Base-by-base conservation (phyloP, 2,113 vertebrate genomes). In the Sylvilagus bachmani region DNA sequence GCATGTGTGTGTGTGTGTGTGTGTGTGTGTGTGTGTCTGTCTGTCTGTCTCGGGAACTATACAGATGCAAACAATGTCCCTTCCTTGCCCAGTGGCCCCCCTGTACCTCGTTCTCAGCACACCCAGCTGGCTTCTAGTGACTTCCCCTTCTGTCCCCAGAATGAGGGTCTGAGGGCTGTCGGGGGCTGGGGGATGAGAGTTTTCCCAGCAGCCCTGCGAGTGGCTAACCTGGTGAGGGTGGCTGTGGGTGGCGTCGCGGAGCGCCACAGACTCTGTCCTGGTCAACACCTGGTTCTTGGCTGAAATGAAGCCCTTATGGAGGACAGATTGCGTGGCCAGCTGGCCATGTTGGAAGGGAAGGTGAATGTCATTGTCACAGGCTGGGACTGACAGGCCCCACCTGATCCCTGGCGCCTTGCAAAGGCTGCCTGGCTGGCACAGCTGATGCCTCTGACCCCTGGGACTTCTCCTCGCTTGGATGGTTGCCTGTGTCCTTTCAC, bases 91-190 rank as follows among this genome's bases (percentile, higher is more conserved):
- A 2, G 5, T 10, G 69, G 29, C 58, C 36, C 62, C 27, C 67
- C 36, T 6, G 51, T 3, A 51, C 64, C 17, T 27, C 53, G 12
- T 29, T 58, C 49, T 84, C 61, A 14, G 44, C 5, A 53, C 33
- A n/a, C 29, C 0, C 5, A 71, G 29, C 85, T 95, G 75, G 19
- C 36, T 77, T 90, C 93, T 31, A 51, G 69, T 38, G 86, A 92
- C 58, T 3, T 0, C 14, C 11, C 66, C n/a, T 86, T 75, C 67
- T 49, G 7, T 49, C 83, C 53, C 25, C 61, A 75, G 61, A 67
- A 27, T 3, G 25, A 77, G 66, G 27, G 0, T 66, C 84, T 70
- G n/a, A n/a, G 67, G 12, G 13, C 53, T 71, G 84, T 84, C 11
- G 14, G 71, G 69, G 84, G 4, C 62, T 69, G 33, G 31, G 51